Evolutionary conservation across 2,797 vertebrate genomes (phyloP).

Genomic region (Notolabrus celidotus): DNA sequence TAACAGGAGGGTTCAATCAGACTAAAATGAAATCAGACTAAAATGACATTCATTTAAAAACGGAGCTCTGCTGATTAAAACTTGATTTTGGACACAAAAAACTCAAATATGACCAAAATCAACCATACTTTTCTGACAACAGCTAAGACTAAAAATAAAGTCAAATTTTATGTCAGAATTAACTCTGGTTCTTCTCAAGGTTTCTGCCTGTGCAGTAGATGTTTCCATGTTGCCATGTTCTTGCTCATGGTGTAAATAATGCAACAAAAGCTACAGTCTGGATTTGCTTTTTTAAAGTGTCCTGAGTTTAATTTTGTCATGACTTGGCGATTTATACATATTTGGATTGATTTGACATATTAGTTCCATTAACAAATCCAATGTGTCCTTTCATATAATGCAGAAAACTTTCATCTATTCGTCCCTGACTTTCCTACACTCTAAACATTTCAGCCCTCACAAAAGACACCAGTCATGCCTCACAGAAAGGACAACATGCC

Average conservation of each 20-base stretch:
- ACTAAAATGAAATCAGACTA: no score
- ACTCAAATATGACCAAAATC: no score
- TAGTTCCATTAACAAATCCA: not conserved
- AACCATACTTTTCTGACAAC: no score
- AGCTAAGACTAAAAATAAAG: no score
- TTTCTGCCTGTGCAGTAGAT: not conserved
- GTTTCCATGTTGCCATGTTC: not conserved
- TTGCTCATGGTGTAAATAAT: not conserved
- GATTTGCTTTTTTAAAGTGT: no score
- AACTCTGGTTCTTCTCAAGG: not conserved
- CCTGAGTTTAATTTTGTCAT: not conserved
- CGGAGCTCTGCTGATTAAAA: no score
- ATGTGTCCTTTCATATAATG: no score
- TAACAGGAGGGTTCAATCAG: no score
- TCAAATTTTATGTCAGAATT: not conserved
- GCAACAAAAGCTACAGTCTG: no score
- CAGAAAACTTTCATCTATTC: not conserved
- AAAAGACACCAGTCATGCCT: slow-evolving; percentile 35
- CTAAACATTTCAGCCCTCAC: slow-evolving; percentile 70
- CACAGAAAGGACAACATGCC: slow-evolving; percentile 57
- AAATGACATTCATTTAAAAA: no score
- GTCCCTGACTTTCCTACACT: slow-evolving; percentile 15
- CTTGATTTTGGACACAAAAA: no score
- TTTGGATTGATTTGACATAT: not conserved
- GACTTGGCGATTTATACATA: not conserved